Conservation (phyloP, 2,797 vertebrate species). For the Coreius guichenoti region DNA sequence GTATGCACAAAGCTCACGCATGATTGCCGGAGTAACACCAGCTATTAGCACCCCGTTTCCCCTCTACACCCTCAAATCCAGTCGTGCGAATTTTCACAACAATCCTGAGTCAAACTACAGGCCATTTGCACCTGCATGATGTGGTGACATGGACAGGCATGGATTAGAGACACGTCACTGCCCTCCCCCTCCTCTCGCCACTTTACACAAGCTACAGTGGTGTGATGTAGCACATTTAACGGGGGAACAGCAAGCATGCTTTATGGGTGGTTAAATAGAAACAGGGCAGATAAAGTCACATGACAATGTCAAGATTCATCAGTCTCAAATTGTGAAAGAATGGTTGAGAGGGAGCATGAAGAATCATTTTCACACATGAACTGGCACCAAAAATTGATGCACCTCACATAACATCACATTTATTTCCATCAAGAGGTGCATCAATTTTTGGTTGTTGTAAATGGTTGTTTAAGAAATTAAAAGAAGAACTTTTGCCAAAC, state of each 20-base stretch:
- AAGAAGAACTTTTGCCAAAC: too few species aligned
- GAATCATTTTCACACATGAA: too few species aligned
- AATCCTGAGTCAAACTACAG: slow-evolving; percentile 1
- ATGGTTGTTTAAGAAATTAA: too few species aligned
- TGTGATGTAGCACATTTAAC: background rate
- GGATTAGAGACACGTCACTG: slow-evolving; percentile 42
- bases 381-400: too few species aligned
- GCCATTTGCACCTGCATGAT: slow-evolving; percentile 3
- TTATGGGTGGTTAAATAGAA: background rate
- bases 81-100: background rate
- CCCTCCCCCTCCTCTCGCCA: background rate
- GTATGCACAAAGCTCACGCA: slow-evolving; percentile 8
- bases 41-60: slow-evolving; percentile 1
- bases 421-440: too few species aligned
- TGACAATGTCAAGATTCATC: too few species aligned
- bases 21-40: background rate
- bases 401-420: too few species aligned
- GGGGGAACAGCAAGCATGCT: background rate
- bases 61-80: background rate
- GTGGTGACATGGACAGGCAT: slow-evolving; percentile 8
- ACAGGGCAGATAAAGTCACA: background rate
- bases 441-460: too few species aligned
- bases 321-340: too few species aligned
- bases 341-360: too few species aligned
- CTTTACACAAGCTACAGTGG: background rate